Conservation (phyloP, 2,113 vertebrate species). For the Vidua chalybeata region DNA sequence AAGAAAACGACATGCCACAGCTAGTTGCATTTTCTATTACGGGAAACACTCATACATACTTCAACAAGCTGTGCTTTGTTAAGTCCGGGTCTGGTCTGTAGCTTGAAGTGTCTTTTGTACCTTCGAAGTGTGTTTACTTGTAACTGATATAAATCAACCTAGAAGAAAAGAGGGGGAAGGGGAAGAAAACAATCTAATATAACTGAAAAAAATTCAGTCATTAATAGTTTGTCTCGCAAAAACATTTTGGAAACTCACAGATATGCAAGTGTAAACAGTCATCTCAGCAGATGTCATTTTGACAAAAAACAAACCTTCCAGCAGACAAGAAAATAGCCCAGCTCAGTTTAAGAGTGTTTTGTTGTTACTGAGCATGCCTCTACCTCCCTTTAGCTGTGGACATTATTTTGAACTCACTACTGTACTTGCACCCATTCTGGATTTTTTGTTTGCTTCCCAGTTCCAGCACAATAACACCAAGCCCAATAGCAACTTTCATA, state of each 20-base stretch:
- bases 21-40: constrained; percentile 1
- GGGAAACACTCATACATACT: constrained; percentile 71
- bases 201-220: neutral
- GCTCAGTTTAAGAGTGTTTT: neutral
- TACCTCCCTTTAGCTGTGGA: neutral
- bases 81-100: constrained; percentile 84
- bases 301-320: neutral
- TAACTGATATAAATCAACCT: constrained; percentile 86
- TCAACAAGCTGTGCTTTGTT: constrained; percentile 88
- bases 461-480: accelerated
- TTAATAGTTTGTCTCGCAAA: neutral
- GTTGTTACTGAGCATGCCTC: neutral
- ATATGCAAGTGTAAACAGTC: neutral
- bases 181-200: neutral
- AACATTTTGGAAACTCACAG: neutral
- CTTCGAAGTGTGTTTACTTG: constrained; percentile 86
- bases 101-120: constrained; percentile 87
- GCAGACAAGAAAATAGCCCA: neutral
- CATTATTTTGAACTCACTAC: neutral
- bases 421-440: neutral
- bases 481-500: neutral
- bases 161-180: constrained; percentile 38
- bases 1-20: neutral
- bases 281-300: neutral
- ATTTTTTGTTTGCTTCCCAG: neutral